Base-by-base conservation (phyloP, 1,140 invertebrate genomes). In the Brachionus koreanus region DNA sequence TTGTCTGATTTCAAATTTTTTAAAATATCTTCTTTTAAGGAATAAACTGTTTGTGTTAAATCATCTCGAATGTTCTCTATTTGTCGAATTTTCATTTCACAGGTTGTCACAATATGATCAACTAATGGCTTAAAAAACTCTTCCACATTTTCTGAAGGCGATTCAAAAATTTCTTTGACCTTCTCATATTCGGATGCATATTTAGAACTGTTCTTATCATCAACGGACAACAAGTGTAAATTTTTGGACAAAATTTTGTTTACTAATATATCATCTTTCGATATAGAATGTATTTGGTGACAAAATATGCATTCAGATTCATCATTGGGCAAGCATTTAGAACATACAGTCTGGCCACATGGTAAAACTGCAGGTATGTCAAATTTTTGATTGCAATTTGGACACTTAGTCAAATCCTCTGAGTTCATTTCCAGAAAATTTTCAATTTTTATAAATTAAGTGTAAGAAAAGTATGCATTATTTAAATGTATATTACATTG, bases 61-160 rank as follows among this genome's bases (percentile, higher is more conserved):
- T 65, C 63, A 65, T 65, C 33, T 65, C 63, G 63, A 13, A 33
- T 65, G 5, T 65, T 65, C 29, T 65, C 29, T 10, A 65, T 65
- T 65, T 65, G 25, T 33, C 13, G 63, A 65, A 65, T 65, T 65
- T 65, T 65, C 29, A 33, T 65, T 13, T 65, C 63, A n/a, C 63
- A 13, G 12, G 33, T 23, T 65, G 25, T 3, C 13, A 33, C 12
- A 13, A 65, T 33, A 23, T 65, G 63, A n/a, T 33, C 23, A 6
- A 65, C n/a, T 33, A 33, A 33, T 33, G 63, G 63, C 12, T 65
- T 5, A 37, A 65, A 65, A 65, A 65, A 65, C 13, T 65, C 33
- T 3, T 65, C 25, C 4, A 33, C 29, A n/a, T 33, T 65, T 33
- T 65, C 33, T 33, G 9, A 0, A 13, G 63, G 63, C 0, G 33